Evolutionary conservation across 2,888 invertebrate genomes (phyloP).

Genomic region (Lasiommata megera): DNA sequence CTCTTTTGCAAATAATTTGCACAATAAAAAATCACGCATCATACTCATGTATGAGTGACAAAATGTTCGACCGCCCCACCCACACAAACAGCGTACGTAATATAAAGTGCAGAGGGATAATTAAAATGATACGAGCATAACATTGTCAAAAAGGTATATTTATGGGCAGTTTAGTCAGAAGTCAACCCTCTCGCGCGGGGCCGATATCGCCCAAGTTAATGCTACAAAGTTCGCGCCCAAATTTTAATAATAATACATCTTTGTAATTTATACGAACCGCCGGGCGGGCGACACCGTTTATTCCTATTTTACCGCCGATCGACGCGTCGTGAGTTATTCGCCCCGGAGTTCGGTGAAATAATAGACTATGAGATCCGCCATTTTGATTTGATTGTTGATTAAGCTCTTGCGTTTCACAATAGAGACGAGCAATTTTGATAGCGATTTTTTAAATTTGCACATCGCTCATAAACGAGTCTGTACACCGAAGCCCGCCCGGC

Average conservation of each 20-base stretch:
- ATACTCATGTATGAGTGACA: too few relatives aligned
- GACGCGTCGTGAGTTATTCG: conserved; percentile 38
- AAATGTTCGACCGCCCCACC: too few relatives aligned
- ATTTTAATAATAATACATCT: conserved; percentile 81
- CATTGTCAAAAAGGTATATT: conserved; percentile 28
- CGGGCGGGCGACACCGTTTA: conserved; percentile 54
- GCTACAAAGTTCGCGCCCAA: conserved; percentile 69
- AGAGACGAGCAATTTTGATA: background rate
- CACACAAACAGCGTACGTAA: background rate
- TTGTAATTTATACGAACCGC: conserved; percentile 75
- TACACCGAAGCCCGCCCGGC: too few relatives aligned
- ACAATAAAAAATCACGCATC: too few relatives aligned
- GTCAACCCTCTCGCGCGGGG: conserved; percentile 26
- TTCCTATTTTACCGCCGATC: conserved; percentile 47
- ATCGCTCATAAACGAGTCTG: too few relatives aligned
- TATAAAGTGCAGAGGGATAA: background rate
- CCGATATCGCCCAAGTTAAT: conserved; percentile 51
- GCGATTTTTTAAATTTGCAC: too few relatives aligned
- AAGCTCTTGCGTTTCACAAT: background rate
- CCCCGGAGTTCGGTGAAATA: background rate
- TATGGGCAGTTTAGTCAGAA: conserved; percentile 27
- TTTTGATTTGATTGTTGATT: conserved; percentile 1
- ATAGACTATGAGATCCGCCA: conserved; percentile 7
- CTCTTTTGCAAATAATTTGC: too few relatives aligned
- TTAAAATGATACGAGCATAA: conserved; percentile 25